These are phyloP conservation scores for Strigops habroptila DNA, from an alignment of 2,113 vertebrate genomes.

Conservation along the genomic window DNA sequence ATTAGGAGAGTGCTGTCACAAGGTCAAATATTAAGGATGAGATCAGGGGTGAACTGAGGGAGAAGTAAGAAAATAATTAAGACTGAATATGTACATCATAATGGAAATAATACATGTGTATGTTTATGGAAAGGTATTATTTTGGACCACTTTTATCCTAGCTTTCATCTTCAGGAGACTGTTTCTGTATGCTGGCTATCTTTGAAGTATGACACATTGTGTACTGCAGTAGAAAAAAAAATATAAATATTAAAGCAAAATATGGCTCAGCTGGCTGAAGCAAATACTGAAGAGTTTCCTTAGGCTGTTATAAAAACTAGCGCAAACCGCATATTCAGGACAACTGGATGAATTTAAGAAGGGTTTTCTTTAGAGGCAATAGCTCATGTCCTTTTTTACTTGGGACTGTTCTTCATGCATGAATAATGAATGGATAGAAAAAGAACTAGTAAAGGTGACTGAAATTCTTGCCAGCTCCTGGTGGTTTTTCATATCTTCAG, in stretches of 20 bases:
- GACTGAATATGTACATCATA: not conserved
- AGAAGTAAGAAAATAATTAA: not conserved
- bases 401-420: not conserved
- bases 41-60: not conserved
- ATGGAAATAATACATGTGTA: not conserved
- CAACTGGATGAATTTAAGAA: not conserved
- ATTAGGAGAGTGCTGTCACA: not conserved
- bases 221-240: not conserved
- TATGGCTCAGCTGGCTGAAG: not conserved
- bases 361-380: not conserved
- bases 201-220: not conserved
- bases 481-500: not conserved
- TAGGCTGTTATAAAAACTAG: not conserved
- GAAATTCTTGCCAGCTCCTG: not conserved
- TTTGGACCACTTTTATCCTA: not conserved
- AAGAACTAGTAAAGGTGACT: not conserved
- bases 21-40: not conserved
- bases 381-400: not conserved
- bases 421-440: not conserved
- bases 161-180: not conserved
- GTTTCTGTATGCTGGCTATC: not conserved
- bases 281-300: not conserved
- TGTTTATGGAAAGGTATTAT: not conserved
- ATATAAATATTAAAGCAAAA: conserved; percentile 21
- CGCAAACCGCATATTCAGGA: not conserved